Conservation (phyloP, 2,113 vertebrate species). For the Oreotrochilus melanogaster region DNA sequence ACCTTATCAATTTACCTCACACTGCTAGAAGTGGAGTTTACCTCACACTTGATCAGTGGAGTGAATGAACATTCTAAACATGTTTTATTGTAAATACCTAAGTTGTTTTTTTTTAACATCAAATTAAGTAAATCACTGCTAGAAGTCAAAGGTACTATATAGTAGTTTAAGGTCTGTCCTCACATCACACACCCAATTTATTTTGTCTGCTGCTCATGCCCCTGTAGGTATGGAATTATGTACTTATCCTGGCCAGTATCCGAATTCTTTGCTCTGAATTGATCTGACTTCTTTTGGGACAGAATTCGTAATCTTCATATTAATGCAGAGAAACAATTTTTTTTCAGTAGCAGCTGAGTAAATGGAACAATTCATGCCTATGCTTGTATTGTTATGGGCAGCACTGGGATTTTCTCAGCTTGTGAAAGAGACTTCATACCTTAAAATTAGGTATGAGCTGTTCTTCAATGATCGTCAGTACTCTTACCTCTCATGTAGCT, state of each 20-base stretch:
- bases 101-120: not conserved
- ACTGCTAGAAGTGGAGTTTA: not conserved
- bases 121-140: constrained; percentile 18
- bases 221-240: not conserved
- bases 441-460: too few species aligned
- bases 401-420: too few species aligned
- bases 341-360: too few species aligned
- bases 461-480: too few species aligned
- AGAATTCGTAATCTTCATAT: too few species aligned
- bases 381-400: too few species aligned
- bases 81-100: not conserved
- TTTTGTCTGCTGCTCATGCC: not conserved
- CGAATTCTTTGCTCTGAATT: not conserved
- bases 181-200: not conserved
- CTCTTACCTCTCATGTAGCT: too few species aligned
- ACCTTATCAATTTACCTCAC: not conserved
- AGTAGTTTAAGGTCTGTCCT: not conserved
- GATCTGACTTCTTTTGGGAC: not conserved
- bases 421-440: too few species aligned
- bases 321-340: too few species aligned
- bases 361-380: too few species aligned
- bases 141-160: not conserved
- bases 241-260: not conserved
- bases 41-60: not conserved
- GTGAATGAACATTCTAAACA: not conserved